Conservation (phyloP, 2,113 vertebrate genomes). For the Sigmodon hispidus region DNA sequence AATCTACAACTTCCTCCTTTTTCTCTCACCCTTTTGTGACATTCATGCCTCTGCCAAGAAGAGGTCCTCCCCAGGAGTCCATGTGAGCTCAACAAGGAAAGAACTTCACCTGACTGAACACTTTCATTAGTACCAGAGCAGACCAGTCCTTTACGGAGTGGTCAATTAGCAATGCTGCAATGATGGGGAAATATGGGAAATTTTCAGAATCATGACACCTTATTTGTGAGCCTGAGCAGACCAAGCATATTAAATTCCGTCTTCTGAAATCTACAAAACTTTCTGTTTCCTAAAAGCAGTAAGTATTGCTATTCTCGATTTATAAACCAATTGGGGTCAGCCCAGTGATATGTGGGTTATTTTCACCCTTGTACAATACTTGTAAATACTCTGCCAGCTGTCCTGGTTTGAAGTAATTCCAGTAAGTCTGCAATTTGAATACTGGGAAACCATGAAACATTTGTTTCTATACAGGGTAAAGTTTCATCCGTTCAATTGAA, state of each 20-base stretch:
- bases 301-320: conserved; percentile 1
- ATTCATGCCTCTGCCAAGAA: not conserved
- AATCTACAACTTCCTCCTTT: not conserved
- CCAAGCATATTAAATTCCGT: not conserved
- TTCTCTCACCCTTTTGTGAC: not conserved
- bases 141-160: not conserved
- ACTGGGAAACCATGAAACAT: not conserved
- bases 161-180: not conserved
- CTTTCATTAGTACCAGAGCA: not conserved
- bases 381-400: not conserved
- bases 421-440: not conserved
- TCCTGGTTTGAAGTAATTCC: not conserved
- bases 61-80: not conserved
- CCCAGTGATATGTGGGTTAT: not conserved
- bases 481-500: not conserved
- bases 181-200: not conserved
- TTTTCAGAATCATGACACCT: not conserved
- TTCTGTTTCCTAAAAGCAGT: conserved; percentile 7
- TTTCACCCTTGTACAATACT: not conserved
- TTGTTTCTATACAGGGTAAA: not conserved
- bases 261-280: conserved; percentile 19
- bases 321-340: not conserved
- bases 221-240: conserved; percentile 2
- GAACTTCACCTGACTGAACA: not conserved
- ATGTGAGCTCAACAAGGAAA: not conserved